Evolutionary conservation across 2,797 vertebrate species (phyloP).

Genomic region (Orientallactaga sibirica): DNA sequence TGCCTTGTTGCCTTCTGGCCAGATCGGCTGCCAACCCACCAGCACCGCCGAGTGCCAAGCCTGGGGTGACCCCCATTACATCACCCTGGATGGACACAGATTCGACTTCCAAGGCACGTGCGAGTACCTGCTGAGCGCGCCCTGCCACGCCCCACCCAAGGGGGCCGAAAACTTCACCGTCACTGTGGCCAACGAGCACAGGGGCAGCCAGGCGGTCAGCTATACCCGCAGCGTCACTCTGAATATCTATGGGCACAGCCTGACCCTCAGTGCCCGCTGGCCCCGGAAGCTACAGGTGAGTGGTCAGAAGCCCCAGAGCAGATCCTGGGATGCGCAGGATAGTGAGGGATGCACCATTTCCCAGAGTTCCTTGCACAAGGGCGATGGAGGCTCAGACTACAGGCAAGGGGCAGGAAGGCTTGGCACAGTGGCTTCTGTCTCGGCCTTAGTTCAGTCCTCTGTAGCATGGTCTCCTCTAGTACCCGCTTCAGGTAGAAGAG

Average conservation of each 20-base stretch:
- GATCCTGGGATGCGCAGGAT: neutral
- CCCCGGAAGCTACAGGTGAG: constrained; percentile 88
- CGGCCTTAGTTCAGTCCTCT: neutral
- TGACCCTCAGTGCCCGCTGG: constrained; percentile 88
- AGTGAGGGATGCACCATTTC: neutral
- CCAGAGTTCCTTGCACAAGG: neutral
- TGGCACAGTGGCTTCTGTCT: neutral
- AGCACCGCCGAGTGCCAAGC: constrained; percentile 82
- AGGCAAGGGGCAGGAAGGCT: neutral
- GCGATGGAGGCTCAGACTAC: no score
- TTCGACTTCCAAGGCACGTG: constrained; percentile 89
- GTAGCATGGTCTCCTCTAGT: neutral
- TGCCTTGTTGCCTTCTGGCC: constrained; percentile 61
- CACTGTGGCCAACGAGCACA: constrained; percentile 89
- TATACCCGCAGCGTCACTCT: constrained; percentile 88
- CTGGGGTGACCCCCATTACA: constrained; percentile 86
- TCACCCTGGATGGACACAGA: constrained; percentile 85
- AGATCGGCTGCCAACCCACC: constrained; percentile 80
- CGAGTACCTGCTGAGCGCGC: constrained; percentile 83
- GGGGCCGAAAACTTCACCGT: constrained; percentile 88
- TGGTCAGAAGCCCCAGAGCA: no score
- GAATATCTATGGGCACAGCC: constrained; percentile 83
- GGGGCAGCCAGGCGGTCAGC: constrained; percentile 88
- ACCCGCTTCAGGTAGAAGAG: neutral
- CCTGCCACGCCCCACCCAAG: constrained; percentile 68